Evolutionary conservation across 2,888 invertebrate genomes (phyloP).

Genomic region (Caenorhabditis drosophilae): DNA sequence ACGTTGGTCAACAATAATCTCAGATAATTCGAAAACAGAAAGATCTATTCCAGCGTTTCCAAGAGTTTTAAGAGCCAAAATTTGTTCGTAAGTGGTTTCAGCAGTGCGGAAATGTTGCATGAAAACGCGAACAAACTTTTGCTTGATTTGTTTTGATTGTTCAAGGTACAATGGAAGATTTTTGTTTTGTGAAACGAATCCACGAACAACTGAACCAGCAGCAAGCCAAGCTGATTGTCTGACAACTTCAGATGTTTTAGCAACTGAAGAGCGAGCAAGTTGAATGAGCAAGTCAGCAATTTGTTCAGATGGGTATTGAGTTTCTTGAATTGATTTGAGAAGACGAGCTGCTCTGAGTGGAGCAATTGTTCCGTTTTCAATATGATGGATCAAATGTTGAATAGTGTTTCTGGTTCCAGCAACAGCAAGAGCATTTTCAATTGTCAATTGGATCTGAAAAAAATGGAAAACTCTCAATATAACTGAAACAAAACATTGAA

Average conservation of each 20-base stretch:
- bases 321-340: conserved; percentile 49
- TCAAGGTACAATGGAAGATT: conserved; percentile 11
- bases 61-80: conserved; percentile 62
- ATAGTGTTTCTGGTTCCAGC: conserved; percentile 53
- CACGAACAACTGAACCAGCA: conserved; percentile 36
- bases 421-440: conserved; percentile 46
- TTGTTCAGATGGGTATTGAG: conserved; percentile 35
- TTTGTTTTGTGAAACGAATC: conserved; percentile 22
- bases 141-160: conserved; percentile 7
- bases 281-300: conserved; percentile 30
- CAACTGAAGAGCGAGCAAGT: conserved; percentile 19
- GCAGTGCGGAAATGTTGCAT: conserved; percentile 46
- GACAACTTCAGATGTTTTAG: conserved; percentile 15
- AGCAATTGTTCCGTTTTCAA: conserved; percentile 24
- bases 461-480: too few relatives aligned
- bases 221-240: conserved; percentile 49
- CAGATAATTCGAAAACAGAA: conserved; percentile 50
- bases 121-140: conserved; percentile 28
- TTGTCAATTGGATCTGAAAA: conserved; percentile 36
- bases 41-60: conserved; percentile 62
- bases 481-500: too few relatives aligned
- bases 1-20: conserved; percentile 52
- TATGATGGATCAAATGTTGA: conserved; percentile 38
- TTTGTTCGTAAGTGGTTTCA: conserved; percentile 52
- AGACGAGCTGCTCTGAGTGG: conserved; percentile 35